Conservation (phyloP, 2,797 vertebrate species). For the Buphagus erythrorhynchus region DNA sequence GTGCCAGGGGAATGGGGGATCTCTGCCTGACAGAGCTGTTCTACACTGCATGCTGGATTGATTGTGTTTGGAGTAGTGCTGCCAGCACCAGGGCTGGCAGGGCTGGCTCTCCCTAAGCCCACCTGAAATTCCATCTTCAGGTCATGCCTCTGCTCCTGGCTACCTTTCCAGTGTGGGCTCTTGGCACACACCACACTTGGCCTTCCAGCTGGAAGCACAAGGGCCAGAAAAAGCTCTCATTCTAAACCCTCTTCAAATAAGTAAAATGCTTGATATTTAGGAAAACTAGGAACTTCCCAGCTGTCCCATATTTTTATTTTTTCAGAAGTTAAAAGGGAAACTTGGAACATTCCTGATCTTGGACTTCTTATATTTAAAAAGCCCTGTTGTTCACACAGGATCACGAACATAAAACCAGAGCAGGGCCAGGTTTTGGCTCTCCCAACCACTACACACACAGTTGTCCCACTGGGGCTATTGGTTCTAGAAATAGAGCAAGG, state of each 20-base stretch:
- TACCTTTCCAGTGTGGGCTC: neutral
- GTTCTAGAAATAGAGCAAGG: neutral
- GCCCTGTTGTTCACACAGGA: neutral
- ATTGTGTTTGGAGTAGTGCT: neutral
- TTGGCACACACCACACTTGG: rapidly evolving
- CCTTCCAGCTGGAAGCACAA: neutral
- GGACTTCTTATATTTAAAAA: neutral
- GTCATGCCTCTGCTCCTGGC: neutral
- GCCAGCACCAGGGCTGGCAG: neutral
- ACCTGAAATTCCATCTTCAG: neutral
- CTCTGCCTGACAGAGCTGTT: neutral
- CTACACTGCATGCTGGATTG: neutral
- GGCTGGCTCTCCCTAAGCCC: neutral
- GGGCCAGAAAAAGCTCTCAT: neutral
- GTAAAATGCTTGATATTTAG: neutral
- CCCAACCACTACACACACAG: rapidly evolving
- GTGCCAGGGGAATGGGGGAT: neutral
- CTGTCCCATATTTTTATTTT: neutral
- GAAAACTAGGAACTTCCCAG: neutral
- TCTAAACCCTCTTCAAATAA: neutral
- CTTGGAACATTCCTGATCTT: neutral
- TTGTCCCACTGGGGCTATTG: neutral
- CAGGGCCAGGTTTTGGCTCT: neutral
- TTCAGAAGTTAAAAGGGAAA: neutral
- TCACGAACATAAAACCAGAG: neutral